Evolutionary conservation across 2,888 invertebrate genomes (phyloP).

Genomic region (Neoscelio sp.): DNA sequence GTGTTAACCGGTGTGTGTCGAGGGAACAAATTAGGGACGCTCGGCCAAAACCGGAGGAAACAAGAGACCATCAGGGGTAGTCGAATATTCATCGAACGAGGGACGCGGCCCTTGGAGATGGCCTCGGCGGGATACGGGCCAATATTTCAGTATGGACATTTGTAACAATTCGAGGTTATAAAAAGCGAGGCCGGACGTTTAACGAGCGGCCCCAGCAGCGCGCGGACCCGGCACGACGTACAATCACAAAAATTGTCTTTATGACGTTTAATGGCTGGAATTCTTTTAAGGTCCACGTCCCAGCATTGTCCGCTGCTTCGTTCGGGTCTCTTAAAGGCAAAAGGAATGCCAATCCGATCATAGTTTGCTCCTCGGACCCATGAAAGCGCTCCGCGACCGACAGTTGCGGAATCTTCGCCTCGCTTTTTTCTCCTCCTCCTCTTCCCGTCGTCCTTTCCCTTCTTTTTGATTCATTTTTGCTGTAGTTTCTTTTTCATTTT

Average conservation of each 20-base stretch:
- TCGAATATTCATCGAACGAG: slow-evolving; percentile 59
- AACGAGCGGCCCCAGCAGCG: slow-evolving; percentile 64
- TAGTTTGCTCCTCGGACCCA: slow-evolving; percentile 78
- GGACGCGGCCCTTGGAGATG: slow-evolving; percentile 38
- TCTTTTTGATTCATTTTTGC: slow-evolving; percentile 60
- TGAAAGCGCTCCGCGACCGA: slow-evolving; percentile 75
- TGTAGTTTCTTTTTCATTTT: slow-evolving; percentile 65
- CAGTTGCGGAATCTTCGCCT: slow-evolving; percentile 67
- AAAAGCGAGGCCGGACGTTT: slow-evolving; percentile 70
- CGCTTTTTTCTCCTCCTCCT: slow-evolving; percentile 55
- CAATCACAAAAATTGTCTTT: slow-evolving; percentile 81
- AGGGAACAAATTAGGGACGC: slow-evolving; percentile 55
- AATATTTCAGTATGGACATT: slow-evolving; percentile 77
- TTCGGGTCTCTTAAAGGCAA: slow-evolving; percentile 77
- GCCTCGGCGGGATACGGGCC: slow-evolving; percentile 68
- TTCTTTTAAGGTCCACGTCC: slow-evolving; percentile 74
- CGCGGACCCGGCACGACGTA: slow-evolving; percentile 70
- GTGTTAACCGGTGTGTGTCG: slow-evolving; percentile 48
- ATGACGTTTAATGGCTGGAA: slow-evolving; percentile 81
- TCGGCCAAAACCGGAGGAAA: slow-evolving; percentile 28
- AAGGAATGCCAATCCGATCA: slow-evolving; percentile 81
- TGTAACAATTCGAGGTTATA: slow-evolving; percentile 76
- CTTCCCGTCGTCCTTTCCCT: slow-evolving; percentile 37
- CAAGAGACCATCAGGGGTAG: slow-evolving; percentile 47
- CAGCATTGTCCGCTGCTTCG: slow-evolving; percentile 72